These are phyloP conservation scores for Ceratosolen fusciceps DNA, from an alignment of 1,140 invertebrate genomes.

Conservation along the genomic window DNA sequence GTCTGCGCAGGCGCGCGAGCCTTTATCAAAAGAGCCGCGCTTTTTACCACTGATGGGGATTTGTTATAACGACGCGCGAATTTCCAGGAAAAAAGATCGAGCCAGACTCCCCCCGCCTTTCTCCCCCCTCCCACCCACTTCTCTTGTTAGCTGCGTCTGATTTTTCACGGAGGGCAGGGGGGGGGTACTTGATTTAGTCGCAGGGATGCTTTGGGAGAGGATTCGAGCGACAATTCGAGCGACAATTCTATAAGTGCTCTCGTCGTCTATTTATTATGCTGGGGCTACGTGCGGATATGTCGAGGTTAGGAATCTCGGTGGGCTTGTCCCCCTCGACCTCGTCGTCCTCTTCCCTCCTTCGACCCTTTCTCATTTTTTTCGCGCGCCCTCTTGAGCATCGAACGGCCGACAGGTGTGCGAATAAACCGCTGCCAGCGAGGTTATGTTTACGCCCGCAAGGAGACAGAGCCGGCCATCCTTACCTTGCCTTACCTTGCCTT, in stretches of 20 bases:
- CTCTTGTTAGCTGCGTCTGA: too few species aligned
- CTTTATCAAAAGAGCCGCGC: not conserved
- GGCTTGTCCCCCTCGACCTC: conserved; percentile 23
- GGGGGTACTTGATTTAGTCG: too few species aligned
- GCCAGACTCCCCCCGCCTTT: too few species aligned
- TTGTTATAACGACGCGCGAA: not conserved
- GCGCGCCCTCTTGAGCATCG: conserved; percentile 25
- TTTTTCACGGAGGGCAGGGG: conserved; percentile 1
- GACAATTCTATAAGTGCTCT: not conserved
- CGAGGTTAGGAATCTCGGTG: conserved; percentile 33
- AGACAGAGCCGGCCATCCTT: too few species aligned
- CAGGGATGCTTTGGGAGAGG: too few species aligned
- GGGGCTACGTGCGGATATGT: conserved; percentile 30
- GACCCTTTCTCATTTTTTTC: not conserved
- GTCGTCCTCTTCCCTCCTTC: not conserved
- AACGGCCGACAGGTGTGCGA: conserved; percentile 36
- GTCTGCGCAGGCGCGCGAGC: not conserved
- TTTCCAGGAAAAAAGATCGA: too few species aligned
- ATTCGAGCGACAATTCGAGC: too few species aligned
- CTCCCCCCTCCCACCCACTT: too few species aligned
- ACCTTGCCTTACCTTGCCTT: too few species aligned
- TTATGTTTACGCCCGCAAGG: conserved; percentile 13
- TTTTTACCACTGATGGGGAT: too few species aligned
- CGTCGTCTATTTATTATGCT: too few species aligned
- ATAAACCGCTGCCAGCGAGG: not conserved